These are phyloP conservation scores for Danio aesculapii DNA, from an alignment of 2,797 vertebrate species.

Conservation along the genomic window DNA sequence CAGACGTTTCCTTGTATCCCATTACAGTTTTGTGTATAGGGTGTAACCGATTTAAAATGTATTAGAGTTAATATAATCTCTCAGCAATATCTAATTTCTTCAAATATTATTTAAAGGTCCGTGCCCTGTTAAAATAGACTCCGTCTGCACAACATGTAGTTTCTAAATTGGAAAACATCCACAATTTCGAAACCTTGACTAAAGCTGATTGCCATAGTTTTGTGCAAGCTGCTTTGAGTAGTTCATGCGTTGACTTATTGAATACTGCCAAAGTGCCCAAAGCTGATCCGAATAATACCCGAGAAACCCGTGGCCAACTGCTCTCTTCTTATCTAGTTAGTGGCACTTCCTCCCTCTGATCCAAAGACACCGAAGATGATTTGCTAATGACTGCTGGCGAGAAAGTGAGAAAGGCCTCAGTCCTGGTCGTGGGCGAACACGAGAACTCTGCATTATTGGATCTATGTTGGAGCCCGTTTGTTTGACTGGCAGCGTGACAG, in stretches of 20 bases:
- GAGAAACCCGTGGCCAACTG: background rate
- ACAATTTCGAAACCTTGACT: slow-evolving; percentile 36
- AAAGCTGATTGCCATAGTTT: slow-evolving; percentile 37
- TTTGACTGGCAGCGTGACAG: slow-evolving; percentile 88
- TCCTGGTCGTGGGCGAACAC: slow-evolving; percentile 92
- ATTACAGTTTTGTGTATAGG: slow-evolving; percentile 15
- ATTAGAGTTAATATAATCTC: slow-evolving; percentile 28
- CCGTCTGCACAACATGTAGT: slow-evolving; percentile 29
- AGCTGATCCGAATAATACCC: background rate
- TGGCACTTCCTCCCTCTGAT: slow-evolving; percentile 97
- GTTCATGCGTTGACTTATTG: slow-evolving; percentile 49
- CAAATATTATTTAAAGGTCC: slow-evolving; percentile 6
- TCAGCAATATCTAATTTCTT: slow-evolving; percentile 22
- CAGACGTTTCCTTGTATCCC: slow-evolving; percentile 9
- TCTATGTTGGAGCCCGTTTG: slow-evolving; percentile 86
- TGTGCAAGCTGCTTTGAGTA: slow-evolving; percentile 15
- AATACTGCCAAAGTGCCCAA: slow-evolving; percentile 37
- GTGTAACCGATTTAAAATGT: background rate
- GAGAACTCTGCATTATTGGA: slow-evolving; percentile 90
- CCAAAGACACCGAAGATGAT: slow-evolving; percentile 89
- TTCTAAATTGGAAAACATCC: slow-evolving; percentile 39
- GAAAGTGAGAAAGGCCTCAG: slow-evolving; percentile 96
- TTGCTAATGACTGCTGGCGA: slow-evolving; percentile 96
- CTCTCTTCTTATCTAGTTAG: slow-evolving; percentile 91
- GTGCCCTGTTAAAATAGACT: slow-evolving; percentile 21